Evolutionary conservation across 2,888 invertebrate species (phyloP).

Genomic region (Cotesia congregata): DNA sequence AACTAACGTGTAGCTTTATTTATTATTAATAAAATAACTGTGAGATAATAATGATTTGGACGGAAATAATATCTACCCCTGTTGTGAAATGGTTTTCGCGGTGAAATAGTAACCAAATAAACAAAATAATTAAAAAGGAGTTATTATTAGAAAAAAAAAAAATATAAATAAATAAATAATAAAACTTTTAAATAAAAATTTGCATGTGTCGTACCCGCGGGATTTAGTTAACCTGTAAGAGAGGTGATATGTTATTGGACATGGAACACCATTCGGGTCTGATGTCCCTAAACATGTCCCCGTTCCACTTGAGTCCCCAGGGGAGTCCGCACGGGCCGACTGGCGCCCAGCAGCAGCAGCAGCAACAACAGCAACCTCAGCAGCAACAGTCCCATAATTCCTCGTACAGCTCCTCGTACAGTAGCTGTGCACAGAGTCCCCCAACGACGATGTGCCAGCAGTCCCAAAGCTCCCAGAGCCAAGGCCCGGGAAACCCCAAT

Average conservation of each 20-base stretch:
- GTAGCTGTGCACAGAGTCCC: constrained; percentile 70
- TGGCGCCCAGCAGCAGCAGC: constrained; percentile 64
- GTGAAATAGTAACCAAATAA: constrained; percentile 21
- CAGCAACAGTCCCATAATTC: constrained; percentile 68
- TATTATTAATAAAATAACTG: constrained; percentile 3
- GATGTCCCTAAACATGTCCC: constrained; percentile 91
- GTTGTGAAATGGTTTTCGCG: constrained; percentile 44
- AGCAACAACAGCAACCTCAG: constrained; percentile 70
- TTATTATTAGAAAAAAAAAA: constrained; percentile 14
- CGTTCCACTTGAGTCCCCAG: constrained; percentile 85
- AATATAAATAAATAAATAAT: neutral
- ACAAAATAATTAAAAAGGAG: neutral
- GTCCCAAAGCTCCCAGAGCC: constrained; percentile 42
- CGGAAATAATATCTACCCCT: constrained; percentile 45
- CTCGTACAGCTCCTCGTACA: constrained; percentile 68
- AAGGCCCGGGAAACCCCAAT: constrained; percentile 13
- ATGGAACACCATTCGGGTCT: constrained; percentile 90
- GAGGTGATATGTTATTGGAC: constrained; percentile 81
- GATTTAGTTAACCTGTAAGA: constrained; percentile 48
- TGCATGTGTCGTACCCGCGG: constrained; percentile 52
- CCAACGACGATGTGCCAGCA: constrained; percentile 65
- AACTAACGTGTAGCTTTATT: neutral
- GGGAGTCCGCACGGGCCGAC: constrained; percentile 75
- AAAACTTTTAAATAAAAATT: neutral
- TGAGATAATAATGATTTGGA: constrained; percentile 48